Base-by-base conservation (phyloP, 2,797 vertebrate genomes). In the Enteromius anoplus region DNA sequence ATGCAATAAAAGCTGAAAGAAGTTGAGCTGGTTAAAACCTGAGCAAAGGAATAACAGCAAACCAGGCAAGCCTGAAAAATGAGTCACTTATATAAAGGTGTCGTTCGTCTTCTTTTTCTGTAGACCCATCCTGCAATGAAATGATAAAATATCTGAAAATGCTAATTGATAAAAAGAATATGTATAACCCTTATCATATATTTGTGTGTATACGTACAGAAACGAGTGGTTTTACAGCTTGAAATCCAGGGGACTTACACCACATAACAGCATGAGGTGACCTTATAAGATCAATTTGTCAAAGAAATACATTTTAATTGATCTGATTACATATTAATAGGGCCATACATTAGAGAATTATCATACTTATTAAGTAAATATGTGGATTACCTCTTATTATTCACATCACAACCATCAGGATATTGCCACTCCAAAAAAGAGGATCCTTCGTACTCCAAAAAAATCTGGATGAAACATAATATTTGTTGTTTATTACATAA, bases 1-100 rank as follows among this genome's bases (percentile, higher is more conserved):
- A 29, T 47, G 83, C 62, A 47, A 37, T 69, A 17, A 51, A 51
- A 75, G 71, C 47, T n/a, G 51, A 37, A 53, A 58, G 21, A 62
- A 37, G 21, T 32, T 75, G 49, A 70, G 55, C 42, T 69, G 71
- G 21, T 64, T 37, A 64, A 78, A 76, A 85, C 83, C 83, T 81
- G 62, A 80, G 14, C n/a, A 21, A 58, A 34, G 78, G 71, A 55
- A 80, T 73, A 29, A 80, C 60, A 70, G 83, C 78, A 81, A 81
- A 85, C 83, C 83, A 85, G 14, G 64, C 40, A 49, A 81, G 80
- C 55, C 78, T 70, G 78, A 85, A 81, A 42, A 60, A 73, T 6
- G 64, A 76, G 60, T 80, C 45, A 14, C 51, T 85, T 47, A 85
- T 62, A 53, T 55, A 75, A 51, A 85, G 71, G 68, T 34, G 66